Conservation (phyloP, 2,888 invertebrate genomes). For the Drosophila borealis region DNA sequence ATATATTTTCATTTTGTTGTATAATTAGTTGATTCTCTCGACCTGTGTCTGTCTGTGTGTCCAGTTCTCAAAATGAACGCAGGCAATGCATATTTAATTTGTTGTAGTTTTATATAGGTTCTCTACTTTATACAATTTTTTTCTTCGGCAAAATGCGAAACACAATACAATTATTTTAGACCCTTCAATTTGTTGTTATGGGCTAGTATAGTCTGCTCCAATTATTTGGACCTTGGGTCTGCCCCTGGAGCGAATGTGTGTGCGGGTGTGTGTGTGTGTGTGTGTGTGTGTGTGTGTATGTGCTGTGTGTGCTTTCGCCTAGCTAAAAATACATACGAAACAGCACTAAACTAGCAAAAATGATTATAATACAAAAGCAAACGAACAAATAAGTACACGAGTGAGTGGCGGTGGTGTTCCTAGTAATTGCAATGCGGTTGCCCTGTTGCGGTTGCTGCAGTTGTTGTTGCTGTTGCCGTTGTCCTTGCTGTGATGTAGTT, state of each 20-base stretch:
- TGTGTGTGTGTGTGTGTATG: slow-evolving; percentile 10
- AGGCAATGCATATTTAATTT: slow-evolving; percentile 33
- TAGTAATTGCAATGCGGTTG: slow-evolving; percentile 52
- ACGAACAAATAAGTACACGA: slow-evolving; percentile 82
- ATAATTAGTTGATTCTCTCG: slow-evolving; percentile 35
- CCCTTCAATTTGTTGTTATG: slow-evolving; percentile 9
- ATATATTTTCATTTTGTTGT: slow-evolving; percentile 33
- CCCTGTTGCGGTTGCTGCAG: slow-evolving; percentile 47
- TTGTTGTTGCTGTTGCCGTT: slow-evolving; percentile 38
- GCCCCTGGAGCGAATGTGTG: slow-evolving; percentile 25
- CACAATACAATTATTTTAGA: slow-evolving; percentile 27
- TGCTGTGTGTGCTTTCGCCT: slow-evolving; percentile 32
- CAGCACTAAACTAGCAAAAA: slow-evolving; percentile 78
- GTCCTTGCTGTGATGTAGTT: slow-evolving; percentile 48
- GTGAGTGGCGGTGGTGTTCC: slow-evolving; percentile 70
- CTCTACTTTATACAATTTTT: slow-evolving; percentile 52
- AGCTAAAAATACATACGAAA: slow-evolving; percentile 77
- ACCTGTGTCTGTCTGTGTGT: slow-evolving; percentile 14
- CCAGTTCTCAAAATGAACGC: slow-evolving; percentile 16
- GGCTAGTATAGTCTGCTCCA: slow-evolving; percentile 18
- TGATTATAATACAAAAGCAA: slow-evolving; percentile 83
- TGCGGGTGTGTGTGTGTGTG: slow-evolving; percentile 27
- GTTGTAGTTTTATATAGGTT: slow-evolving; percentile 21
- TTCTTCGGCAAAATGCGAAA: slow-evolving; percentile 35
- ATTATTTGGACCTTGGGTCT: slow-evolving; percentile 19